Percentiles rank a stretch among this genome's conserved stretches.
Evolutionary conservation across 2,113 vertebrate genomes (phyloP).

Genomic region (Pluvianellus socialis): DNA sequence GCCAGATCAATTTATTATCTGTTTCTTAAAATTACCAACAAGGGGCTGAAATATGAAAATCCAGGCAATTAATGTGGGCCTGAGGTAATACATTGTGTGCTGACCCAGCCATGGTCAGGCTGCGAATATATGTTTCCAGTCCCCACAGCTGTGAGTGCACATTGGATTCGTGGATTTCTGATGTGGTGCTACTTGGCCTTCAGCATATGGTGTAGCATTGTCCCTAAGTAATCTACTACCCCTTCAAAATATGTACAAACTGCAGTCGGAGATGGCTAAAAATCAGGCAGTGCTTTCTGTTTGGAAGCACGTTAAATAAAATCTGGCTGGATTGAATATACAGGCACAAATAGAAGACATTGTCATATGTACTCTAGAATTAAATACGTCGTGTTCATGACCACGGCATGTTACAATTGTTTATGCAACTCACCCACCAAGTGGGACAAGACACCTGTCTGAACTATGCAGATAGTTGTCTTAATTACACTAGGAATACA

Average conservation of each 20-base stretch:
- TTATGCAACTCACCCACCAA: neutral
- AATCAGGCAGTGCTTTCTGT: neutral
- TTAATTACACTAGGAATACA: neutral
- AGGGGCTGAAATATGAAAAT: neutral
- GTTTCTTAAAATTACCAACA: neutral
- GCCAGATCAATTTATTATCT: neutral
- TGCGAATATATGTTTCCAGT: neutral
- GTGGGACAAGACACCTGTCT: neutral
- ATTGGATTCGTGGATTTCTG: neutral
- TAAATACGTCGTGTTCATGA: neutral
- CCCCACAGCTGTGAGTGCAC: neutral
- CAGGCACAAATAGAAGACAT: neutral
- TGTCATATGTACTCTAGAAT: neutral
- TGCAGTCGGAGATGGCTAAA: neutral
- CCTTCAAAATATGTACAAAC: neutral
- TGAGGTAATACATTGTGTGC: neutral
- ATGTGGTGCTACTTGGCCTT: neutral
- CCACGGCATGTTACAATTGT: neutral
- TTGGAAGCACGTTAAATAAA: rapidly evolving
- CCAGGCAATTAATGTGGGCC: neutral
- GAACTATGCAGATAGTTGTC: neutral
- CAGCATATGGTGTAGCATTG: neutral
- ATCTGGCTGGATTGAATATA: neutral
- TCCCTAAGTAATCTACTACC: neutral
- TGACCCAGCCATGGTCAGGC: rapidly evolving